Base-by-base conservation (phyloP, 2,113 vertebrate species). In the Apeltes quadracus region DNA sequence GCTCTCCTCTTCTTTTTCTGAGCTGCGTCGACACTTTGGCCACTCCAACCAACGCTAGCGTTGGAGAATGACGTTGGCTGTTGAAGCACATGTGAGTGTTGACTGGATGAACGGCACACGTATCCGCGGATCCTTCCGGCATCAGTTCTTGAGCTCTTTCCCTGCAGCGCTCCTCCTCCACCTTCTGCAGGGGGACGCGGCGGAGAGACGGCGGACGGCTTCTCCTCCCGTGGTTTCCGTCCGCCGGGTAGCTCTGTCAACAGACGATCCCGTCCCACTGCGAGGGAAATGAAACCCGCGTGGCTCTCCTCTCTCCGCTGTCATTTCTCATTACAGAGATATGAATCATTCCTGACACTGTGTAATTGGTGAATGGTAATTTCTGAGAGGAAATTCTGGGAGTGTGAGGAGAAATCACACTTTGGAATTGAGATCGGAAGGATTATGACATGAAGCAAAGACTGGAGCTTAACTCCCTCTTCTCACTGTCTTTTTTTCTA, bases 281-380 rank as follows among this genome's bases (percentile, higher is more conserved):
- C 81, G 89, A 86, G 76, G 56, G 85, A 82, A 87, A 82, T 87
- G 82, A 70, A 85, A 87, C 70, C 83, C 75, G 73, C 68, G 72
- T 81, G 67, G 74, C 81, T 83, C 75, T 81, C 83, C 69, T 78
- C 84, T 88, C 86, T 89, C 85, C 84, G 39, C 87, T 92, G 90
- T 89, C 92, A 89, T 90, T 93, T 91, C 89, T 90, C 91, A 91
- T 90, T 90, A 88, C 78, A 80, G 75, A 86, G 89, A 91, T 91
- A 90, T 78, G 87, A 87, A 92, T 91, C 90, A 85, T 25, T 84
- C 87, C 85, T 88, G 92, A 90, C 90, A 86, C 87, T 79, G 78
- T 89, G 86, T 92, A 93, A 92, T 92, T 92, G 90, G 84, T 84
- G 89, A 89, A 90, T 86, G 90, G 86, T 90, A 89, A 90, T 91